These are phyloP conservation scores for Lepetodrilus schrolli DNA, from an alignment of 2,888 invertebrate genomes.

Conservation along the genomic window DNA sequence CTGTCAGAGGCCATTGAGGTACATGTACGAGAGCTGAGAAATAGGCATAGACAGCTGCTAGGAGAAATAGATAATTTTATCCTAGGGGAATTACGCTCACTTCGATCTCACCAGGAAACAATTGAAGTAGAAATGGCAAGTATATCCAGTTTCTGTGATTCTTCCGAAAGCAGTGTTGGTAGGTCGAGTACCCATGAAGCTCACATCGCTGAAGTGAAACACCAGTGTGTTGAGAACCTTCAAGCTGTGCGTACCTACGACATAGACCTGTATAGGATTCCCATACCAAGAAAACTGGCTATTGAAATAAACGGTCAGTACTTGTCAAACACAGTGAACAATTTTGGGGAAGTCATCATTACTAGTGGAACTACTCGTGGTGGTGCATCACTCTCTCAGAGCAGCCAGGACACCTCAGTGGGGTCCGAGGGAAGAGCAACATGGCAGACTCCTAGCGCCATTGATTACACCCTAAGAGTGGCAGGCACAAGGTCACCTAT, in stretches of 20 bases:
- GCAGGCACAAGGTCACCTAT: not conserved
- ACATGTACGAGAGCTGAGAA: slow-evolving; percentile 74
- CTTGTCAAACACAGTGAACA: slow-evolving; percentile 59
- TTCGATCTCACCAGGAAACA: slow-evolving; percentile 92
- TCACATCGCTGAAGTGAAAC: slow-evolving; percentile 59
- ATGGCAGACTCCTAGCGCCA: slow-evolving; percentile 37
- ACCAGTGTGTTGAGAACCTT: slow-evolving; percentile 65
- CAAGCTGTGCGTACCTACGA: slow-evolving; percentile 63
- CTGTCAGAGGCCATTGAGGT: slow-evolving; percentile 80
- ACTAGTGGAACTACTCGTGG: slow-evolving; percentile 36
- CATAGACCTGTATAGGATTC: slow-evolving; percentile 90
- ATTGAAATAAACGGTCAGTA: slow-evolving; percentile 64
- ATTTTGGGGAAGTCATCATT: slow-evolving; percentile 61
- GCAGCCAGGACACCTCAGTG: not conserved
- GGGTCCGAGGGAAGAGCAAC: not conserved
- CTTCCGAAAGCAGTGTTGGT: slow-evolving; percentile 58
- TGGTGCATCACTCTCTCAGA: slow-evolving; percentile 16
- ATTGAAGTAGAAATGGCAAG: slow-evolving; percentile 95
- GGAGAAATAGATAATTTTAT: slow-evolving; percentile 88
- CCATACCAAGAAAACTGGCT: slow-evolving; percentile 80
- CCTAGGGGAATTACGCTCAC: slow-evolving; percentile 87
- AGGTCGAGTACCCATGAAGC: slow-evolving; percentile 58
- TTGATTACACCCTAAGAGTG: slow-evolving; percentile 15
- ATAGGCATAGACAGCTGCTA: slow-evolving; percentile 79
- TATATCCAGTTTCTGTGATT: slow-evolving; percentile 95